Conservation (phyloP, 2,888 invertebrate genomes). For the Bhutanitis thaidina region DNA sequence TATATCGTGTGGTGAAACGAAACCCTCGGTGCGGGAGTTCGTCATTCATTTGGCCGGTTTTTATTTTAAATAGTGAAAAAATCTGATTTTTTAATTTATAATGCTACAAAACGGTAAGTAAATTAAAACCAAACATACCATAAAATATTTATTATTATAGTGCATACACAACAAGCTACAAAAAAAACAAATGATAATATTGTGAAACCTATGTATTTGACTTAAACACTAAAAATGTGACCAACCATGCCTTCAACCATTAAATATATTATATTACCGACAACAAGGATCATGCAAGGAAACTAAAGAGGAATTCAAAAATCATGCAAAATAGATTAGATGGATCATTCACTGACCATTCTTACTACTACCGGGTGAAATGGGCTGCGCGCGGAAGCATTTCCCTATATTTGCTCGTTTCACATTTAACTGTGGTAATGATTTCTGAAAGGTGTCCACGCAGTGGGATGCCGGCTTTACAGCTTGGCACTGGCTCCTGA, state of each 20-base stretch:
- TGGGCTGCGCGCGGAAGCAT: constrained; percentile 35
- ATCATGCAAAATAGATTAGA: neutral
- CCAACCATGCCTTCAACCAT: too few relatives aligned
- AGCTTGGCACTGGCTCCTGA: constrained; percentile 46
- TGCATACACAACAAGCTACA: neutral
- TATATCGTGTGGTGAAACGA: too few relatives aligned
- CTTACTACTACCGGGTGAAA: constrained; percentile 36
- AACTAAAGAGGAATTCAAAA: neutral
- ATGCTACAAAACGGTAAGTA: neutral
- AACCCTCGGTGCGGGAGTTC: too few relatives aligned
- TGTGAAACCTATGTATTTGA: neutral
- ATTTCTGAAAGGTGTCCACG: constrained; percentile 50
- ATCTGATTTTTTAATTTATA: too few relatives aligned
- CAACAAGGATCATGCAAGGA: too few relatives aligned
- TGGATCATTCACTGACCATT: constrained; percentile 44
- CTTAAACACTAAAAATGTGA: neutral
- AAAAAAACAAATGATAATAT: neutral
- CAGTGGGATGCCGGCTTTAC: constrained; percentile 50
- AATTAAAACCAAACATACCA: constrained; percentile 15
- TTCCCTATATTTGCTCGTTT: constrained; percentile 24
- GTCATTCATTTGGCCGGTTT: too few relatives aligned
- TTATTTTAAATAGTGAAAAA: too few relatives aligned
- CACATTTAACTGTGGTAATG: constrained; percentile 51
- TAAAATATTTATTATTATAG: neutral
- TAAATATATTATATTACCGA: too few relatives aligned